Evolutionary conservation across 2,797 vertebrate species (phyloP), one percentile per base, ranked within the genome.

Genomic region (Neomorphus geoffroyi): DNA sequence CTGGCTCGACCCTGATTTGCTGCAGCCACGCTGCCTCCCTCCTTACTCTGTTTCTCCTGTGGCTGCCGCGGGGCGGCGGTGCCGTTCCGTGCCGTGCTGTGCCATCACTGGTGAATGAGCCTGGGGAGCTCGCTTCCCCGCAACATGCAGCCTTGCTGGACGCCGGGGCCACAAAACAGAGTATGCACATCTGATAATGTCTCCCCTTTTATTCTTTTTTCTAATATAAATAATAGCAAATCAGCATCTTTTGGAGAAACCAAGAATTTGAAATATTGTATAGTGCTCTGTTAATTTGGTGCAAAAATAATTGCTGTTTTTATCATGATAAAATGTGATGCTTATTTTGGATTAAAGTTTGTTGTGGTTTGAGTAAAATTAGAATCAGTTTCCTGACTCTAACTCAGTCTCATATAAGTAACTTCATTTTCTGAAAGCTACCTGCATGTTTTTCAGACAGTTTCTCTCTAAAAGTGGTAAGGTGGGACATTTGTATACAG

Each of bases 61-160:
- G 37, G 32, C 21, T 37, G 41, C 10, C 21, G 89, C 85, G 41
- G 94, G 97, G 89, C 96, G 98, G 96, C 96, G 88, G 77, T 94
- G 57, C 96, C 96, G 82, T 3, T 7, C 62, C 28, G 41, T 23
- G 39, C 21, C 13, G 14, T 26, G 24, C 48, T 50, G 24, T 27
- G 45, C 45, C 45, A 45, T 41, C 45, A 6, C 45, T 18, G 6
- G 45, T 45, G 45, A 11, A 11, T 3, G 12, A 41, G 39, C 7
- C 13, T 5, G 12, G 69, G 11, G 45, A 46, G 50, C 60, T 65
- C 15, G 2, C 28, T 33, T n/a, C 27, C 51, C 51, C 4, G 6
- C 53, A 3, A 8, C 32, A 17, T 7, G 35, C 8, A 13, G 57
- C 9, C 14, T 30, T 21, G 39, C 28, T 23, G 58, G 22, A 9